Base-by-base conservation (phyloP, 92 coral and sea anemone species). In the Plumapathes pennacea region DNA sequence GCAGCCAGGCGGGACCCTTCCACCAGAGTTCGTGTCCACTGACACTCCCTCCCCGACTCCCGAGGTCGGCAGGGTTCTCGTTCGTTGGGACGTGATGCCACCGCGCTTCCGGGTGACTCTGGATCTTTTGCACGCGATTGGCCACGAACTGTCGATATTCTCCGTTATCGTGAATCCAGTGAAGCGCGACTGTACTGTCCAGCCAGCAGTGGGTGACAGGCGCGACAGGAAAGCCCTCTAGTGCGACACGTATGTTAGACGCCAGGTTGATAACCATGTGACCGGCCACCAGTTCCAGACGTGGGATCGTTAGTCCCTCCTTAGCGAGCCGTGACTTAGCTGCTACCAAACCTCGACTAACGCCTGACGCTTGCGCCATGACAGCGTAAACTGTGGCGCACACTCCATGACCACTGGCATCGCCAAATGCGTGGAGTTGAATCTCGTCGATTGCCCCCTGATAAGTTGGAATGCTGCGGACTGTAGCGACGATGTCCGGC, bases 1-100 rank as follows among this genome's bases (percentile, higher is more conserved):
- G 25, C 10, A 79, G 81, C 81, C 86, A 79, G 1, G 62, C 32
- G 33, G 86, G 86, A 5, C 76, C 80, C 11, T 43, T 18, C 72
- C 72, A 52, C 86, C 86, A 79, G 25, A 71, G 18, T 4, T 46
- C 55, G 0, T 32, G 45, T 13, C 32, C 54, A 45, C 52, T 57
- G 11, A 79, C 81, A 50, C 39, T 32, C 1, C 86, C 75, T 15
- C 86, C 86, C 25, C 86, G 80, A 50, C 80, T 79, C 17, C 80
- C 86, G 38, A 79, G 69, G 57, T 79, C 80, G 17, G 86, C 80
- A 0, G 86, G 80, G 53, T 79, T 71, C 10, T 56, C 64, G 38
- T 41, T 25, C 1, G 86, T 79, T 14, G 80, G 86, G 13, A 71
- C 86, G 52, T 79, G 74, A 49, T 47, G 72, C 86, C 80, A 79